A percentile compares a stretch with the other conserved stretches of the same genome.
These are phyloP conservation scores for Drosophila pectinifera DNA, from an alignment of 1,140 invertebrate species.

Conservation along the genomic window DNA sequence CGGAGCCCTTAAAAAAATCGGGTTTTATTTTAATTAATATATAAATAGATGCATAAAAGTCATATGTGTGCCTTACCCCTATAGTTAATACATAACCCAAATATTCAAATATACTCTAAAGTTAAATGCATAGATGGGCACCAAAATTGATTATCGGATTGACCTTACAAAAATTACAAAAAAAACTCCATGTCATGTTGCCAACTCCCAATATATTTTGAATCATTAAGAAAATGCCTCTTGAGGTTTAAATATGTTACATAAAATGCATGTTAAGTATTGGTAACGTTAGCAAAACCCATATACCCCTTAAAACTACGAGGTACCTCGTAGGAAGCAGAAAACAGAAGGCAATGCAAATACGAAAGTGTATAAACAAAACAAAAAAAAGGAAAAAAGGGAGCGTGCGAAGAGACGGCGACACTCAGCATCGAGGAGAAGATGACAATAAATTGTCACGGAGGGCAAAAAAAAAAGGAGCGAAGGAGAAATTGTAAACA, in stretches of 20 bases:
- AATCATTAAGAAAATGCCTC: neutral
- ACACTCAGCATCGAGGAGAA: constrained; percentile 52
- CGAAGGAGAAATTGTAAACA: constrained; percentile 70
- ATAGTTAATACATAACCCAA: too few species aligned
- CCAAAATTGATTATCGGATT: neutral
- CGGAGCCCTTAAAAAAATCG: too few species aligned
- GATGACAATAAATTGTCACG: constrained; percentile 81
- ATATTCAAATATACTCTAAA: too few species aligned
- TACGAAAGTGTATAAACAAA: constrained; percentile 67
- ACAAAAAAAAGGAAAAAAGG: constrained; percentile 53
- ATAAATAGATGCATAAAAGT: too few species aligned
- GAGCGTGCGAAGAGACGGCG: constrained; percentile 45
- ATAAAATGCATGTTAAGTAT: neutral
- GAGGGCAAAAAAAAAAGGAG: constrained; percentile 5
- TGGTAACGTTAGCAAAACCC: neutral
- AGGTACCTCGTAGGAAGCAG: constrained; percentile 1
- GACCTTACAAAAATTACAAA: too few species aligned
- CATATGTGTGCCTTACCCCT: too few species aligned
- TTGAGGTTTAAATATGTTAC: neutral
- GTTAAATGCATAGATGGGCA: neutral
- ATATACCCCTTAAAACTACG: neutral
- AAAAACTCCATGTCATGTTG: neutral
- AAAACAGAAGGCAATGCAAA: constrained; percentile 75
- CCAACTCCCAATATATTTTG: too few species aligned
- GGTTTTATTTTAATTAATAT: too few species aligned